These are phyloP conservation scores for Strigamia crassipes DNA, from an alignment of 2,888 invertebrate genomes.

Conservation along the genomic window DNA sequence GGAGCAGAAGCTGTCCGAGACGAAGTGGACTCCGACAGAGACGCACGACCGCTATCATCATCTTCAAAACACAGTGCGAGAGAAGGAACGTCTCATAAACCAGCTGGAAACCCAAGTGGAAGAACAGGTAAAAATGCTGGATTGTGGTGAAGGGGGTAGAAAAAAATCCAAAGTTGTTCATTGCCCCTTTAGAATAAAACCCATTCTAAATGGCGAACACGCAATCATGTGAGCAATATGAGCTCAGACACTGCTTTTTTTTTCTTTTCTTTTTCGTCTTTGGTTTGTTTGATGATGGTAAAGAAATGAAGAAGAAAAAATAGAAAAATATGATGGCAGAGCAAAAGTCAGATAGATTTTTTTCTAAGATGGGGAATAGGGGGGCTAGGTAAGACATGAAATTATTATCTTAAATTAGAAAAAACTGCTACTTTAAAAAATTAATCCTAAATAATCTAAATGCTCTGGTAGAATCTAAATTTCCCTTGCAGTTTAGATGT, in stretches of 20 bases:
- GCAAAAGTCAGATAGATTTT: too few relatives aligned
- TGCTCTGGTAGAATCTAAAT: too few relatives aligned
- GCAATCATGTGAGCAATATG: neutral
- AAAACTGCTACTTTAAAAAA: too few relatives aligned
- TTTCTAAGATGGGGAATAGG: too few relatives aligned
- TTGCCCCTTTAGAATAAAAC: conserved; percentile 3
- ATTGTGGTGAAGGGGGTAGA: neutral
- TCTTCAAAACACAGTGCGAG: conserved; percentile 56
- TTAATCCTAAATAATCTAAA: too few relatives aligned
- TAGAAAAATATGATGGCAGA: too few relatives aligned
- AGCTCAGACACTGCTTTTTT: neutral
- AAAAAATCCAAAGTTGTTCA: conserved; percentile 8
- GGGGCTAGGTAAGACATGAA: too few relatives aligned
- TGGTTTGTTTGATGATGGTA: neutral
- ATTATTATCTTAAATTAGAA: too few relatives aligned
- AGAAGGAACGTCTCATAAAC: conserved; percentile 67
- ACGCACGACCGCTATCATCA: conserved; percentile 54
- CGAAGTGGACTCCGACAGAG: conserved; percentile 57
- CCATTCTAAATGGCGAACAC: neutral
- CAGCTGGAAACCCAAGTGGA: conserved; percentile 82
- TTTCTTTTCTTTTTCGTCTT: neutral
- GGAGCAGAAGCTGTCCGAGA: conserved; percentile 61
- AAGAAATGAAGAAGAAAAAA: neutral
- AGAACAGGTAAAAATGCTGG: conserved; percentile 69
- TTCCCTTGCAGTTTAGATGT: too few relatives aligned